phyloP scores from a whole-genome alignment of 2,113 vertebrate genomes.

The Hippolais icterina region DNA sequence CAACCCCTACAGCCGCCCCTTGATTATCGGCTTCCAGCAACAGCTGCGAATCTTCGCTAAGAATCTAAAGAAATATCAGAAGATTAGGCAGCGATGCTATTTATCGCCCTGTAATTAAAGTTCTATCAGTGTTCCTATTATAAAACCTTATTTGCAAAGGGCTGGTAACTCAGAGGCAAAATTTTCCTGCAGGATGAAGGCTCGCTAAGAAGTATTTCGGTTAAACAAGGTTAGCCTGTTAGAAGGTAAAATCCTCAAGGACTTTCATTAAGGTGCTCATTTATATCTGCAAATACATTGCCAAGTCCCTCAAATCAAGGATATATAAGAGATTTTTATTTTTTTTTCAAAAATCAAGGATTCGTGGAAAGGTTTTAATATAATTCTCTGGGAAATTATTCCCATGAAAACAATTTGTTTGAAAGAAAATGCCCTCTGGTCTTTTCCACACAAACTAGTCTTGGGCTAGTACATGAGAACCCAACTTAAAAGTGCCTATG shows the following conservation, averaged over 20 bases:
- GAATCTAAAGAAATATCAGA: constrained; percentile 68
- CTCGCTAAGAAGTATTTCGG: constrained; percentile 16
- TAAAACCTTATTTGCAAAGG: constrained; percentile 74
- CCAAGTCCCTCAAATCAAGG: not conserved
- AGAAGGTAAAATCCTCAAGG: constrained; percentile 56
- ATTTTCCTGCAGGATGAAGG: constrained; percentile 60
- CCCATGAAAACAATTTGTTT: constrained; percentile 66
- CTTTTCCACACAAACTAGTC: constrained; percentile 48
- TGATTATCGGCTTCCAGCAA: constrained; percentile 71
- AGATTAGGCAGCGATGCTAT: constrained; percentile 76
- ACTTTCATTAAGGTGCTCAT: constrained; percentile 31
- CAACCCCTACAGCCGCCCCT: not conserved
- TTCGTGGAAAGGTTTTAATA: constrained; percentile 15
- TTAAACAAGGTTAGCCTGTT: constrained; percentile 35
- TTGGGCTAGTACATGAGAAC: constrained; percentile 33
- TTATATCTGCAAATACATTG: not conserved
- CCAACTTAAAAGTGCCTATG: constrained; percentile 43
- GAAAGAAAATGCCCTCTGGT: constrained; percentile 38
- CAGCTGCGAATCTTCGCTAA: constrained; percentile 67
- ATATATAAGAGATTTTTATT: not conserved
- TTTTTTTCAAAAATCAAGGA: not conserved
- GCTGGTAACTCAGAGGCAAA: constrained; percentile 74
- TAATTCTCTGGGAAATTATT: constrained; percentile 55
- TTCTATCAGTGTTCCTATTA: constrained; percentile 74
- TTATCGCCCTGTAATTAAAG: constrained; percentile 80